Base-by-base conservation (phyloP, 2,113 vertebrate species). In the Gymnorhina tibicen region DNA sequence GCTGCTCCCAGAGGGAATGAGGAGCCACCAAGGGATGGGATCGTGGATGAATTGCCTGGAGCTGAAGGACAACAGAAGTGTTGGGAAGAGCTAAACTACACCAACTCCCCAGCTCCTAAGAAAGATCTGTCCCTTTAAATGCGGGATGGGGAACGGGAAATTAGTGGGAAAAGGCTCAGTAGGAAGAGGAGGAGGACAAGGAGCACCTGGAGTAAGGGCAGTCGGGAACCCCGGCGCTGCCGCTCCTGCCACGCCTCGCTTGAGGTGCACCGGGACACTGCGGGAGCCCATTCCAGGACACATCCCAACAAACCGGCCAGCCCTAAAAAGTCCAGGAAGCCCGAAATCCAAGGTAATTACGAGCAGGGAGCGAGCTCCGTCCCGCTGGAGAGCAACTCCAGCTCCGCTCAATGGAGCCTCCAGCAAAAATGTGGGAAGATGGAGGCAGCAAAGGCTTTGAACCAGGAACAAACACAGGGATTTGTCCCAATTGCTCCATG, bases 191-290 rank as follows among this genome's bases (percentile, higher is more conserved):
- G 21, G 39, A 41, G 32, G 44, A 13, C 2, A 11, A 26, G 46
- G n/a, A 64, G n/a, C n/a, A n/a, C n/a, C n/a, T n/a, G n/a, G n/a
- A n/a, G n/a, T n/a, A n/a, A n/a, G n/a, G n/a, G n/a, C n/a, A n/a
- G n/a, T n/a, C n/a, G n/a, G n/a, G n/a, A n/a, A n/a, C n/a, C n/a
- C 3, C 0, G 0, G 69, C 58, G 5, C 0, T 55, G 42, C 41
- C 0, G 0, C 28, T 49, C 66, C 44, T 12, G 18, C 18, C 39
- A 46, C 0, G 0, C 0, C 1, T 20, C 9, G 18, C 24, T 62
- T 18, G 2, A 11, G 7, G 7, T 6, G 16, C 49, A 46, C 33
- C 37, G 7, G 2, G 27, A 42, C 60, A 10, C 0, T 2, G 35
- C 14, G 18, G 5, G 10, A 55, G 23, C 19, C 55, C 74, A 7